Conservation (phyloP, 1,140 invertebrate species). For the Trichogramma pretiosum region DNA sequence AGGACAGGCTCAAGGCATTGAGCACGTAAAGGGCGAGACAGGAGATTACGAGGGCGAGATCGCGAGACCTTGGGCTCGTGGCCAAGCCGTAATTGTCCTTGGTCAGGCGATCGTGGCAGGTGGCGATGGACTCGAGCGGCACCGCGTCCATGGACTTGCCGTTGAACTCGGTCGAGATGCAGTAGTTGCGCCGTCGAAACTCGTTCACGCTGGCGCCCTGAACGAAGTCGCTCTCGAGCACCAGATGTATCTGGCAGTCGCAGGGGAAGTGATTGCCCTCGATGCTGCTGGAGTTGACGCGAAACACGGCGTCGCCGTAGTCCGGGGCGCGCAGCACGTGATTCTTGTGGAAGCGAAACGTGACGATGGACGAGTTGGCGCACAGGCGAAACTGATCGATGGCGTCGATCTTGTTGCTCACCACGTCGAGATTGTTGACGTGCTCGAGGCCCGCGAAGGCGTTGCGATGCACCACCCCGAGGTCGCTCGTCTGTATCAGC, state of each 20-base stretch:
- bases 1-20: no score
- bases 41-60: neutral
- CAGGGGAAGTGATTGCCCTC: constrained; percentile 74
- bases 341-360: constrained; percentile 66
- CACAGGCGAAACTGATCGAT: constrained; percentile 63
- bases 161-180: constrained; percentile 75
- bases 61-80: neutral
- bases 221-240: constrained; percentile 63
- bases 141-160: constrained; percentile 59
- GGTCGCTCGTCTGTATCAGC: constrained; percentile 68
- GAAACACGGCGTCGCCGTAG: constrained; percentile 55
- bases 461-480: constrained; percentile 61
- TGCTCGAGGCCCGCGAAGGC: constrained; percentile 63
- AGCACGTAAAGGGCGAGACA: neutral
- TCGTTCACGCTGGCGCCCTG: constrained; percentile 54
- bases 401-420: constrained; percentile 76
- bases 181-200: constrained; percentile 69
- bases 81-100: constrained; percentile 52
- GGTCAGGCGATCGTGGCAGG: constrained; percentile 57
- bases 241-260: constrained; percentile 68
- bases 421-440: constrained; percentile 61
- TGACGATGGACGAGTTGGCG: constrained; percentile 57
- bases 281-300: constrained; percentile 58
- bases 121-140: constrained; percentile 57
- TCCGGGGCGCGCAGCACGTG: constrained; percentile 67